phyloP scores from a whole-genome alignment of 1,140 invertebrate genomes.

The Cryptotermes secundus region DNA sequence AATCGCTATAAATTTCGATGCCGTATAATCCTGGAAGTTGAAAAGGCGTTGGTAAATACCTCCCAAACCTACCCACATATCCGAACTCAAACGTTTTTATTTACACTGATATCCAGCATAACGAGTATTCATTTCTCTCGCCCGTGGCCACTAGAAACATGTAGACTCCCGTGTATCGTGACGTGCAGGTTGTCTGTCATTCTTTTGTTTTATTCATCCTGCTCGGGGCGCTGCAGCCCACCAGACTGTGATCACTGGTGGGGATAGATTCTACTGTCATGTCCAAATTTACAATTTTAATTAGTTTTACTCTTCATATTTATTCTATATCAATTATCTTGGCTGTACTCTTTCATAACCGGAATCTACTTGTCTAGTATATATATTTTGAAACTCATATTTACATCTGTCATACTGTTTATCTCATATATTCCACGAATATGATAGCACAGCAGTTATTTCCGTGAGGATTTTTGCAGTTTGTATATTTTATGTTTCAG shows the following conservation, averaged over 20 bases:
- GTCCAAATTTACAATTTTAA: background rate
- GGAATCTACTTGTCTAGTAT: background rate
- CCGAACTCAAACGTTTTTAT: no score
- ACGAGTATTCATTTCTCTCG: no score
- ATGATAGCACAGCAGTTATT: no score
- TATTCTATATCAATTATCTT: slow-evolving; percentile 14
- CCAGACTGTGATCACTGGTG: background rate
- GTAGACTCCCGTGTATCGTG: no score
- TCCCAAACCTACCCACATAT: no score
- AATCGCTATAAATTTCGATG: no score
- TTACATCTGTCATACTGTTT: slow-evolving; percentile 1
- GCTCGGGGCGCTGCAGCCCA: background rate
- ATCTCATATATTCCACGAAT: background rate
- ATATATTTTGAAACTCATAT: background rate
- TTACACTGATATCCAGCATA: no score
- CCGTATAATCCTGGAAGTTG: no score
- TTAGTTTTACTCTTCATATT: slow-evolving; percentile 6
- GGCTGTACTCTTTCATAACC: background rate
- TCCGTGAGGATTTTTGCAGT: no score
- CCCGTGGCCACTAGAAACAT: no score
- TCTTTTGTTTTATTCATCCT: background rate
- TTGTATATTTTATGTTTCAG: no score
- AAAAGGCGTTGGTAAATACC: no score
- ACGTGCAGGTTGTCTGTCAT: background rate
- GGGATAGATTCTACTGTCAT: background rate